Evolutionary conservation across 2,888 invertebrate species (phyloP).

Genomic region (Lapara coniferarum): DNA sequence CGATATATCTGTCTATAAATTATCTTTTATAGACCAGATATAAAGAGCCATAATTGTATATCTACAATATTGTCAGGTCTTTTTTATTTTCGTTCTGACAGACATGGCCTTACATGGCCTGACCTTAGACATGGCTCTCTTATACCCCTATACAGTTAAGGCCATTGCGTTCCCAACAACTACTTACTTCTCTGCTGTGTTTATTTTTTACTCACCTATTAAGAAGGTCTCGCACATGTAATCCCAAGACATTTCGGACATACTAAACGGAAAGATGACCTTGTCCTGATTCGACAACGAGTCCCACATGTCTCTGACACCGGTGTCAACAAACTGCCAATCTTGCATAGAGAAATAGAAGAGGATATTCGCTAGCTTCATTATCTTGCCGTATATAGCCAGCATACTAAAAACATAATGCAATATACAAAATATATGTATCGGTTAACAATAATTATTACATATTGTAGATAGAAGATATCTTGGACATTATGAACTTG

Average conservation of each 20-base stretch:
- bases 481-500: no score
- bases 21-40: no score
- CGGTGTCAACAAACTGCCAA: slow-evolving; percentile 88
- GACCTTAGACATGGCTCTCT: no score
- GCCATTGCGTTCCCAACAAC: no score
- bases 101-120: no score
- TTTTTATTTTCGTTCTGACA: no score
- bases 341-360: slow-evolving; percentile 91
- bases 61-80: no score
- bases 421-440: neutral
- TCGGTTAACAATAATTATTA: neutral
- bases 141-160: neutral
- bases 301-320: slow-evolving; percentile 83
- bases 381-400: slow-evolving; percentile 89
- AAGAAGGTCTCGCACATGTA: slow-evolving; percentile 69
- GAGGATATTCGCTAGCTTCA: slow-evolving; percentile 88
- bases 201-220: slow-evolving; percentile 55
- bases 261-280: slow-evolving; percentile 88
- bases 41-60: no score
- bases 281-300: slow-evolving; percentile 84
- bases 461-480: no score
- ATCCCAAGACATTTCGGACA: slow-evolving; percentile 89
- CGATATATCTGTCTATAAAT: no score
- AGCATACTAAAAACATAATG: slow-evolving; percentile 84
- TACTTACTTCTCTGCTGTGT: no score